These are phyloP conservation scores for Netelia melanura DNA, from an alignment of 2,888 invertebrate species.

Conservation along the genomic window DNA sequence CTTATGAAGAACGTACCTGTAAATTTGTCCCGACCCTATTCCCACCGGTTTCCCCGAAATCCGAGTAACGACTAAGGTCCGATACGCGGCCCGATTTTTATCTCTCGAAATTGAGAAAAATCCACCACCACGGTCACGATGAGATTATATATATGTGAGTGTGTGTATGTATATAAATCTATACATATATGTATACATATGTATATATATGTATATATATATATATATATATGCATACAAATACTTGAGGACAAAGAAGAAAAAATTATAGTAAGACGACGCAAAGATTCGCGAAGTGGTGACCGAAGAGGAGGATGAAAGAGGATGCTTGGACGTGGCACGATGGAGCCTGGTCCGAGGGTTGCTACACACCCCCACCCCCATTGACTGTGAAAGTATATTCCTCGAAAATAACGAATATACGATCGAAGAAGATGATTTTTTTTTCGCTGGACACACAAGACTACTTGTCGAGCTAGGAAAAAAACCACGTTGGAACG, in stretches of 20 bases:
- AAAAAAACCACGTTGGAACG: constrained; percentile 10
- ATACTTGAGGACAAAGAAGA: background rate
- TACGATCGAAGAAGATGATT: constrained; percentile 14
- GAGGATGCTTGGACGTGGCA: constrained; percentile 77
- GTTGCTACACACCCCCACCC: constrained; percentile 81
- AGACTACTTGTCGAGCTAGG: background rate
- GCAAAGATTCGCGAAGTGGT: constrained; percentile 42
- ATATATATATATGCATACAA: background rate
- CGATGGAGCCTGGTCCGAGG: constrained; percentile 81
- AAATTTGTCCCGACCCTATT: background rate
- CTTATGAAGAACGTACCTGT: background rate
- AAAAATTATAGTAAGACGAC: constrained; percentile 21
- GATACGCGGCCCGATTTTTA: constrained; percentile 17
- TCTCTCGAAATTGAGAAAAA: background rate
- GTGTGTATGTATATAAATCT: too few species aligned
- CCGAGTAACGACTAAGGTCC: background rate
- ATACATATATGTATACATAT: background rate
- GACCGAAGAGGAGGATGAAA: constrained; percentile 65
- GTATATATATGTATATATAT: background rate
- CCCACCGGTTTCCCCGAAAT: background rate
- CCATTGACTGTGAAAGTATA: constrained; percentile 37
- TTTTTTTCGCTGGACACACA: constrained; percentile 1
- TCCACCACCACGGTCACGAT: background rate
- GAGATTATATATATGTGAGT: background rate
- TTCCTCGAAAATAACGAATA: constrained; percentile 15